Base-by-base conservation (phyloP, 2,888 invertebrate genomes). In the Sarcophaga caerulescens region DNA sequence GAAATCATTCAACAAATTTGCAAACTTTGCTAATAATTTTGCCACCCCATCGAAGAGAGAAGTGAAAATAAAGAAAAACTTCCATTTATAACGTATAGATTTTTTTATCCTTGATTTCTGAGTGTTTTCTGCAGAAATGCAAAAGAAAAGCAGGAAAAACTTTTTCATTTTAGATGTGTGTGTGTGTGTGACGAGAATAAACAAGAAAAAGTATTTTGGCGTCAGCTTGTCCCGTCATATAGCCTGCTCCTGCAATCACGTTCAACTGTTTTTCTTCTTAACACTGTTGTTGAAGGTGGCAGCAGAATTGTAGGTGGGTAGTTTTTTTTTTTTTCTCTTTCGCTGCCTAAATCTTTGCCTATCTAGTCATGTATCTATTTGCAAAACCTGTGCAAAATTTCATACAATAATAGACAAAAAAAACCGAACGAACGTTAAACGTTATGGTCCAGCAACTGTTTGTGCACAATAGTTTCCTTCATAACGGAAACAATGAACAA, bases 171-270 rank as follows among this genome's bases (percentile, higher is more conserved):
- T 44, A 69, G 45, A 82, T 79, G 57, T 71, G 47, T 6, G 8
- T 44, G 65, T 23, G 80, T 79, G 57, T 68, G 35, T 2, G 12
- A 25, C 35, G 70, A 70, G 45, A 76, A 70, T 19, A 21, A n/a
- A 3, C 47, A 21, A 19, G 10, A 17, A 25, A 71, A 82, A 79
- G 62, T 59, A 63, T 66, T n/a, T 74, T 86, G 86, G 86, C 86
- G 86, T 75, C 86, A 84, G 81, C 65, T 73, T 81, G 86, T 75
- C 86, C 86, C 81, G 78, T 78, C 86, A 81, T 21, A 44, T 25
- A 84, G 59, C 59, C 52, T 57, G 23, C 66, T 82, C 44, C 76
- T 78, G 75, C 68, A 45, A 44, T 70, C 35, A 69, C 59, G 68
- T 69, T 59, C 44, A 35, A 35, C 8, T 35, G 35, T 25, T 57